phyloP scores from a whole-genome alignment of 1,140 invertebrate species.

The Calosoma granatense region DNA sequence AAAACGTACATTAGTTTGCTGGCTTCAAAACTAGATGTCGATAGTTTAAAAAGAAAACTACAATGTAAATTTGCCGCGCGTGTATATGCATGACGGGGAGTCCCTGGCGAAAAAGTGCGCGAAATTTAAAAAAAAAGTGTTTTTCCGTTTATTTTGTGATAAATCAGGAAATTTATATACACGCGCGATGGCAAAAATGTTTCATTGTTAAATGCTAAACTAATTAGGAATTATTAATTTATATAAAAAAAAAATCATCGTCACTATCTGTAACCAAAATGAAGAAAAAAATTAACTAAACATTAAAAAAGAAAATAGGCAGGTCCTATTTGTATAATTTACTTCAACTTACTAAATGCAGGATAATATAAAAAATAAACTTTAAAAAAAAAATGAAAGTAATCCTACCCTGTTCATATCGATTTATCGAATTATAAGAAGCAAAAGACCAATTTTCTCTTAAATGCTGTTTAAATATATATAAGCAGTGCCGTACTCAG shows the following conservation, averaged over 20 bases:
- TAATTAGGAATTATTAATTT: background rate
- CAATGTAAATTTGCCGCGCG: too few relatives aligned
- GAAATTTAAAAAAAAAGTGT: too few relatives aligned
- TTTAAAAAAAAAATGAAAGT: background rate
- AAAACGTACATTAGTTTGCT: too few relatives aligned
- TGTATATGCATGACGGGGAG: too few relatives aligned
- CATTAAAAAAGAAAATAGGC: slow-evolving; percentile 7
- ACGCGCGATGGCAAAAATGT: background rate
- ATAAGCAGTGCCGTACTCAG: too few relatives aligned
- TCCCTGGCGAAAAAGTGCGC: too few relatives aligned
- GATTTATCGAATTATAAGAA: background rate
- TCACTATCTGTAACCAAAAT: slow-evolving; percentile 8
- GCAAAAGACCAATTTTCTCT: slow-evolving; percentile 2
- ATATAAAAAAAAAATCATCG: background rate
- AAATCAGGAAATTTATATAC: too few relatives aligned
- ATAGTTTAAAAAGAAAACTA: too few relatives aligned
- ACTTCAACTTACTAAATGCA: background rate
- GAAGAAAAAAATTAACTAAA: slow-evolving; percentile 5
- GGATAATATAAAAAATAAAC: background rate
- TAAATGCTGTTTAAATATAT: background rate
- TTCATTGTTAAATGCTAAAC: too few relatives aligned
- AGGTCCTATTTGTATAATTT: slow-evolving; percentile 1
- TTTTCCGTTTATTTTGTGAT: too few relatives aligned
- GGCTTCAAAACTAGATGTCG: too few relatives aligned
- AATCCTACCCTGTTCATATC: background rate